These are phyloP conservation scores for Anthonomus grandis DNA, from an alignment of 1,140 invertebrate species.

Conservation along the genomic window DNA sequence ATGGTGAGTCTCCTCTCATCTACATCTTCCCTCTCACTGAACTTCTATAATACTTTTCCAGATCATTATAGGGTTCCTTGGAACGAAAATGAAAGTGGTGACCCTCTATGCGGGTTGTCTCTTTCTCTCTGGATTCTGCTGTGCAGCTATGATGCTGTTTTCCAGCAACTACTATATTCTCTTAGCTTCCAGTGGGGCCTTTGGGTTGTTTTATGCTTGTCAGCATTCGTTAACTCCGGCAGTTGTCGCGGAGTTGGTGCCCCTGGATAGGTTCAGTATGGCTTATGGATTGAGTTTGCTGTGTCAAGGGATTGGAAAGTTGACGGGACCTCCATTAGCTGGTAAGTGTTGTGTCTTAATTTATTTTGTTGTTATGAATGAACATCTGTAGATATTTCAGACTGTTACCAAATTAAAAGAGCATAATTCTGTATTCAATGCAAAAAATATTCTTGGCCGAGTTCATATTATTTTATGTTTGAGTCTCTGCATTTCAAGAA, in stretches of 20 bases:
- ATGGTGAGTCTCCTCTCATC: slow-evolving; percentile 60
- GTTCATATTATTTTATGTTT: too few species aligned
- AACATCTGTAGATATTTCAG: not conserved
- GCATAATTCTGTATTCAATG: not conserved
- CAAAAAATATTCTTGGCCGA: too few species aligned
- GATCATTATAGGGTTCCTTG: slow-evolving; percentile 83
- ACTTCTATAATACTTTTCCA: slow-evolving; percentile 48
- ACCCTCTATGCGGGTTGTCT: slow-evolving; percentile 77
- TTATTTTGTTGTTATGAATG: not conserved
- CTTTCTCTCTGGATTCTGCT: slow-evolving; percentile 68
- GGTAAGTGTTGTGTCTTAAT: slow-evolving; percentile 42
- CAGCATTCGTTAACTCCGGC: slow-evolving; percentile 85
- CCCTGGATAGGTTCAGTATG: slow-evolving; percentile 77
- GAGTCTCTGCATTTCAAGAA: too few species aligned
- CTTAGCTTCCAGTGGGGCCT: slow-evolving; percentile 59
- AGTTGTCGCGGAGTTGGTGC: slow-evolving; percentile 76
- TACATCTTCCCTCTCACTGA: not conserved
- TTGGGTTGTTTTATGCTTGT: slow-evolving; percentile 82
- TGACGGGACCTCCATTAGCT: slow-evolving; percentile 59
- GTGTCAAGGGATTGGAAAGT: slow-evolving; percentile 73
- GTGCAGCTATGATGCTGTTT: slow-evolving; percentile 66
- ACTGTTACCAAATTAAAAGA: not conserved
- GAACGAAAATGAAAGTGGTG: slow-evolving; percentile 79
- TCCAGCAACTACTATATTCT: slow-evolving; percentile 59
- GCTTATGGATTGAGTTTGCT: slow-evolving; percentile 84